Conservation (phyloP, 2,113 vertebrate species). For the Zeus faber region DNA sequence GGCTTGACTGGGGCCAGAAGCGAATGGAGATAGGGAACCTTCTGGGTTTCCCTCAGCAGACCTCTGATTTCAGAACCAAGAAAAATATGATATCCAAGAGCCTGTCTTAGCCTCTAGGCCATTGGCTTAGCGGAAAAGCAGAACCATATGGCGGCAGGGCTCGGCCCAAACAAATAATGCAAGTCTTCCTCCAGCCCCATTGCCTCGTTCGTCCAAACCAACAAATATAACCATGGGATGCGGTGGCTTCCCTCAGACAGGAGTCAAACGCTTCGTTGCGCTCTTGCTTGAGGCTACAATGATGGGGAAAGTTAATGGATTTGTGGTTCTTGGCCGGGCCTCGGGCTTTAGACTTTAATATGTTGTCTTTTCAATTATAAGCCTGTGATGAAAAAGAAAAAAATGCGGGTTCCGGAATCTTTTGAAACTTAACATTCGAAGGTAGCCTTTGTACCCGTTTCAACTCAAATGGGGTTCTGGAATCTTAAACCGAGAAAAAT, state of each 20-base stretch:
- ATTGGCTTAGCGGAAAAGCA: neutral
- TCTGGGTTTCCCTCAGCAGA: conserved; percentile 12
- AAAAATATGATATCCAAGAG: too few relatives aligned
- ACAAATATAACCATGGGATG: too few relatives aligned
- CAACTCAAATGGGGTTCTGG: too few relatives aligned
- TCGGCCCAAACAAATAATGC: neutral
- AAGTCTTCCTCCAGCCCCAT: neutral
- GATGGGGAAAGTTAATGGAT: neutral
- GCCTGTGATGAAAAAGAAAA: neutral
- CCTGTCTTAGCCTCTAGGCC: too few relatives aligned
- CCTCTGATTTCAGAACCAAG: too few relatives aligned
- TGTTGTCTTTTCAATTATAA: neutral
- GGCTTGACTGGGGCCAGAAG: conserved; percentile 3
- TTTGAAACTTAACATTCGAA: too few relatives aligned
- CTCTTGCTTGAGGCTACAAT: neutral
- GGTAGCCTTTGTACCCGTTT: too few relatives aligned
- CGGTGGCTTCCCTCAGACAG: neutral
- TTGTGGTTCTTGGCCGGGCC: neutral
- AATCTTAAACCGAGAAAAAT: too few relatives aligned
- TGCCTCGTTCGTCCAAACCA: neutral
- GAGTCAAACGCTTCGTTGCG: neutral
- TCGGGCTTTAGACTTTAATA: neutral
- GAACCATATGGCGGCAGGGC: neutral
- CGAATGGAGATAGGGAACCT: conserved; percentile 4
- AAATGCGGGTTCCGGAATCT: neutral